A percentile compares a stretch with the other conserved stretches of the same genome.
Evolutionary conservation across 2,797 vertebrate genomes (phyloP).

Genomic region (Helostoma temminkii): DNA sequence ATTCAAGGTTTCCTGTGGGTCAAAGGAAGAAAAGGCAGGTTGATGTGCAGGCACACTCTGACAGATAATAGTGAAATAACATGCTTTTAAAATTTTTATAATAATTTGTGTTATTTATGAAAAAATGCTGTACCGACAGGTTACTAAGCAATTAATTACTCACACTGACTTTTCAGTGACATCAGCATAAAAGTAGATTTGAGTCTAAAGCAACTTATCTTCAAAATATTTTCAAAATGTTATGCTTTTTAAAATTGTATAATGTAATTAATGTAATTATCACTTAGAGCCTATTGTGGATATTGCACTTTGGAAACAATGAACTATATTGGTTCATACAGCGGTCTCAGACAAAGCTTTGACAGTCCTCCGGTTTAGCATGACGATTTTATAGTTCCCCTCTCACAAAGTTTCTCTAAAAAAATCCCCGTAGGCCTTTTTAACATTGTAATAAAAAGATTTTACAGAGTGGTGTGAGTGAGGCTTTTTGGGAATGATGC

Average conservation of each 20-base stretch:
- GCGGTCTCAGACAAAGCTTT: constrained; percentile 32
- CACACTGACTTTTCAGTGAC: neutral
- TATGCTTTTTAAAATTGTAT: neutral
- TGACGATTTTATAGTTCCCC: constrained; percentile 60
- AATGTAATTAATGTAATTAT: neutral
- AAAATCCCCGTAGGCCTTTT: constrained; percentile 78
- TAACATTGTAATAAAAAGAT: constrained; percentile 82
- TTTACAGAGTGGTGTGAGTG: constrained; percentile 82
- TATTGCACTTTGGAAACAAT: constrained; percentile 11
- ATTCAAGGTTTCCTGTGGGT: constrained; percentile 47
- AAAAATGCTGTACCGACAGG: too few species aligned
- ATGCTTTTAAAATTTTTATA: neutral
- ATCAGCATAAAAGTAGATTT: neutral
- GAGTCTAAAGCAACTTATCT: too few species aligned
- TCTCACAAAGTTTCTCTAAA: constrained; percentile 53
- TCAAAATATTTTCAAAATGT: neutral
- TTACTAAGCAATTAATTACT: neutral
- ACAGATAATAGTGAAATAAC: constrained; percentile 8
- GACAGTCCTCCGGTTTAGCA: constrained; percentile 49
- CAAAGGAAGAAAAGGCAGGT: constrained; percentile 43
- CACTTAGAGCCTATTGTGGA: neutral
- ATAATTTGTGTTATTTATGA: neutral
- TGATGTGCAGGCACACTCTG: constrained; percentile 10
- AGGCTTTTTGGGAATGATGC: constrained; percentile 75
- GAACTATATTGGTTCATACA: neutral